Base-by-base conservation (phyloP, 2,113 vertebrate genomes). In the Accipiter virgatus region DNA sequence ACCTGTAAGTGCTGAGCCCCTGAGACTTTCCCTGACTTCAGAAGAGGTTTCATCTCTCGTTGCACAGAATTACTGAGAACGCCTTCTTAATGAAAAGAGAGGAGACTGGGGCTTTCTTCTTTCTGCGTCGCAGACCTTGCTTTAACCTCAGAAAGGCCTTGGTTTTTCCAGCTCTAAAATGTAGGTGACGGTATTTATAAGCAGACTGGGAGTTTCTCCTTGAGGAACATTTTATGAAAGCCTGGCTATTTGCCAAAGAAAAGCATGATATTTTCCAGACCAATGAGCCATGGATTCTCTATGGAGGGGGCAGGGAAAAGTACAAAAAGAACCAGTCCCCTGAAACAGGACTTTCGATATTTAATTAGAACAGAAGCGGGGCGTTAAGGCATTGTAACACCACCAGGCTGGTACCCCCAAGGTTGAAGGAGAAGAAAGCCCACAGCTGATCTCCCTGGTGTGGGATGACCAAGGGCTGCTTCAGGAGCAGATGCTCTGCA, bases 211-310 rank as follows among this genome's bases (percentile, higher is more conserved):
- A 73, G 18, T 88, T 94, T 90, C 79, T 88, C 40, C 59, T 84
- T 86, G 55, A 92, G 65, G 52, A 82, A 59, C 26, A 13, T 81
- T 97, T 92, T 86, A 81, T 73, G 61, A 70, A 83, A 95, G 42
- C 82, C 43, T 75, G 93, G 86, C 55, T 78, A 6, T 91, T 94
- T 95, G 83, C 95, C 83, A 86, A 93, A 84, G 75, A 71, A 73
- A 93, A 79, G 61, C 31, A 59, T 2, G 20, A 12, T 88, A 90
- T 95, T 96, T 94, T 97, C 88, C 94, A 92, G 90, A 78, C 53
- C 94, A 93, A 43, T 84, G 91, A 78, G 40, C 89, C 89, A 70
- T 1, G 0, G 70, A 42, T 13, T 36, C n/a, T 34, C 19, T 40
- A 17, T 32, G 3, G 15, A 50, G 42, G 56, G 9, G 1, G 20